Conservation (phyloP, 2,113 vertebrate genomes). For the Bos indicus region DNA sequence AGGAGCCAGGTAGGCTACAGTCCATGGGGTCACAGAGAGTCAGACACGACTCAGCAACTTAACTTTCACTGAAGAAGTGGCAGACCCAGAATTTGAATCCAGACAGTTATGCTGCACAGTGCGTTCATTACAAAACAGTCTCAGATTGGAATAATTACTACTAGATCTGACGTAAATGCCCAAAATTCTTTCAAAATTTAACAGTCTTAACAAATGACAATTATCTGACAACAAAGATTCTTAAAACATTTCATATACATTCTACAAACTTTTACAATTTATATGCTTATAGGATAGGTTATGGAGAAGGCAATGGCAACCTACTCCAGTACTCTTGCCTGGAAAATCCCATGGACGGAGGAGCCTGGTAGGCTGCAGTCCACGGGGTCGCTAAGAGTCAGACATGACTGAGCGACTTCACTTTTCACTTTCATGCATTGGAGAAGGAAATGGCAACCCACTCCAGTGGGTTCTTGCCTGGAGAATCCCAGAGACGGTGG, state of each 20-base stretch:
- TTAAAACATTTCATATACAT: neutral
- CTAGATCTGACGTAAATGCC: neutral
- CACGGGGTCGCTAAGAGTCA: no score
- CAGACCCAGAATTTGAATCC: neutral
- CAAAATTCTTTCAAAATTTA: neutral
- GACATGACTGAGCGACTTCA: no score
- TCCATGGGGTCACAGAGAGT: neutral
- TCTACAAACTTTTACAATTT: neutral
- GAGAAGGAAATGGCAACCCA: no score
- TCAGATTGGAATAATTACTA: neutral
- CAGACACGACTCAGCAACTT: neutral
- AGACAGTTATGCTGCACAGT: neutral
- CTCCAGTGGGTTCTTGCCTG: no score
- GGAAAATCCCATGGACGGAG: no score
- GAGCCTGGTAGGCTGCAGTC: no score
- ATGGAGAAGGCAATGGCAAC: neutral
- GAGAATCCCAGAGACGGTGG: accelerated
- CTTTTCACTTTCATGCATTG: no score
- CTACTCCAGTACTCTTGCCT: no score
- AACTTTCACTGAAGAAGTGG: neutral
- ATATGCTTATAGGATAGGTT: neutral
- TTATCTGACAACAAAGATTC: neutral
- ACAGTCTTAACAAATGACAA: neutral
- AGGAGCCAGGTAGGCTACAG: neutral
- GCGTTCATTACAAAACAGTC: neutral